phyloP scores from a whole-genome alignment of 2,888 invertebrate genomes.

The Hymenopus coronatus region DNA sequence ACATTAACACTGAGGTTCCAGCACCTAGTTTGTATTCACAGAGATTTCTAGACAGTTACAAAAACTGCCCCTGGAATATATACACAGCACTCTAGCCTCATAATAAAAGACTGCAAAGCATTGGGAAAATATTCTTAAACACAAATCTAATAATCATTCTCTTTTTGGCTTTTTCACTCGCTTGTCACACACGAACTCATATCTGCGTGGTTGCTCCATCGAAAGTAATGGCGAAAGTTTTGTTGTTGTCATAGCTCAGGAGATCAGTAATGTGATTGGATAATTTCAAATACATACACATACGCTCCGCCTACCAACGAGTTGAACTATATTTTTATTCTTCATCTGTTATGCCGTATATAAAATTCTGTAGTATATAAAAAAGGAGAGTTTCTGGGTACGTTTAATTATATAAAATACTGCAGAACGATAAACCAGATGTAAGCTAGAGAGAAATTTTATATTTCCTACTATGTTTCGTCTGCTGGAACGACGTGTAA shows the following conservation, averaged over 20 bases:
- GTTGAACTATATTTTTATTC: background rate
- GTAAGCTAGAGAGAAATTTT: background rate
- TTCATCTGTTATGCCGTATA: background rate
- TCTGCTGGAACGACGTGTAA: background rate
- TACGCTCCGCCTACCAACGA: conserved; percentile 26
- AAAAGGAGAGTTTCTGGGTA: background rate
- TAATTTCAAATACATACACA: conserved; percentile 26
- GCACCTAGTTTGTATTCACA: background rate
- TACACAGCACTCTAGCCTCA: background rate
- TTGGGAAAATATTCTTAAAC: background rate
- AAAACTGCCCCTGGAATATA: background rate
- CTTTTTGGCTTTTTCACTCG: background rate
- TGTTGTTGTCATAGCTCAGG: conserved; percentile 34
- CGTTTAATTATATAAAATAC: background rate
- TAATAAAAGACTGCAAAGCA: background rate
- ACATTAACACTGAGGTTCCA: background rate
- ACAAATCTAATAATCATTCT: background rate
- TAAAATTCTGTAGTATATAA: background rate
- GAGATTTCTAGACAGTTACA: background rate
- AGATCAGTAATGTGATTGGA: conserved; percentile 28
- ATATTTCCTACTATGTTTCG: background rate
- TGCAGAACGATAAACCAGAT: background rate
- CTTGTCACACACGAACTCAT: background rate
- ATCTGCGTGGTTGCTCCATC: background rate
- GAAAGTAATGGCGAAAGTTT: conserved; percentile 30